Conservation (phyloP, 2,888 invertebrate genomes). For the Cryptocheilus praepositus region DNA sequence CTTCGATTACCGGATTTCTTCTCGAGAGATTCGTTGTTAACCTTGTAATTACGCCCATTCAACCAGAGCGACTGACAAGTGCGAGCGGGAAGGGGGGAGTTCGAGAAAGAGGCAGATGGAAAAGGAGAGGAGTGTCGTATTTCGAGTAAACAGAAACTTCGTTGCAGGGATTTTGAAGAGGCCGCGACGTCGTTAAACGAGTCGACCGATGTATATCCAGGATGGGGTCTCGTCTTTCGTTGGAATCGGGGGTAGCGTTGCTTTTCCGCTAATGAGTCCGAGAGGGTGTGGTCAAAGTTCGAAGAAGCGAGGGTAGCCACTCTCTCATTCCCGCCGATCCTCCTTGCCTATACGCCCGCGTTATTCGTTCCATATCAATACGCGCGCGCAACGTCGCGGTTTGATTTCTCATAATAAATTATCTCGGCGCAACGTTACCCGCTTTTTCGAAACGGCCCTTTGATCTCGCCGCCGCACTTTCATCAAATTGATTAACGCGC, state of each 20-base stretch:
- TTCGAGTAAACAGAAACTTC: constrained; percentile 9
- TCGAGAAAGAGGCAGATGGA: too few relatives aligned
- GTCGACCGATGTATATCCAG: background rate
- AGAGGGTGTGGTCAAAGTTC: constrained; percentile 23
- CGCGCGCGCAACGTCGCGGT: background rate
- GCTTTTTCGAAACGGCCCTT: too few relatives aligned
- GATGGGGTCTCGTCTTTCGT: constrained; percentile 41
- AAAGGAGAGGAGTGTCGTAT: background rate
- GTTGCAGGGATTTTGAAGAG: background rate
- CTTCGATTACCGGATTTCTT: constrained; percentile 40
- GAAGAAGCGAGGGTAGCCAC: background rate
- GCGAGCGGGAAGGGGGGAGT: too few relatives aligned
- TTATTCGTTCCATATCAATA: background rate
- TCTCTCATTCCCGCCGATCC: background rate
- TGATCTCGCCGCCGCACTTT: too few relatives aligned
- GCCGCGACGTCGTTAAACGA: background rate
- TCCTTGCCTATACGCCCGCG: background rate
- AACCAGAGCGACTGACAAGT: background rate
- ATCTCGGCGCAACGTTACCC: too few relatives aligned
- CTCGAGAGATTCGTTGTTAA: constrained; percentile 34
- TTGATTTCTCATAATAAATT: too few relatives aligned
- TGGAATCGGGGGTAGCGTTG: constrained; percentile 36
- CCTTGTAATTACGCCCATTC: constrained; percentile 10
- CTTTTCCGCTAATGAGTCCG: constrained; percentile 52
- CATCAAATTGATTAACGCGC: too few relatives aligned